These are phyloP conservation scores for Valencia hispanica DNA, from an alignment of 2,797 vertebrate species.

Conservation along the genomic window DNA sequence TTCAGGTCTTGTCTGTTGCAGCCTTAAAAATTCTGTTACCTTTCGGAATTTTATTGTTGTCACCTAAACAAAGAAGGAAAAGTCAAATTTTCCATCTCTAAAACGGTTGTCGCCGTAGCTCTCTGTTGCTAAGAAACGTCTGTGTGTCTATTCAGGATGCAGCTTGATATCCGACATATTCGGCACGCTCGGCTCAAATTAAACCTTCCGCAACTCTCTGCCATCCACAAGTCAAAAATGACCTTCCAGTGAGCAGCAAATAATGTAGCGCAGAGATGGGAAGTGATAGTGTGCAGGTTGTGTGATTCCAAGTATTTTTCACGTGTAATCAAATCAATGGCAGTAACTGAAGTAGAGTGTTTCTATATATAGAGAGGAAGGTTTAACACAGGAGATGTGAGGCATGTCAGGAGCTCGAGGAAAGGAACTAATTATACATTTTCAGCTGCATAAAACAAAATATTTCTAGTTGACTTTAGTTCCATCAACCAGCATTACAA, in stretches of 20 bases:
- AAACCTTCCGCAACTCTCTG: slow-evolving; percentile 5
- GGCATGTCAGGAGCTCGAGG: not conserved
- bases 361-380: slow-evolving; percentile 1
- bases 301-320: slow-evolving; percentile 3
- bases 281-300: slow-evolving; percentile 1
- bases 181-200: not conserved
- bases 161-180: slow-evolving; percentile 10
- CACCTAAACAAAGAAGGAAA: not conserved
- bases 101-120: not conserved
- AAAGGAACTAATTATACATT: not conserved
- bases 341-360: not conserved
- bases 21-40: not conserved
- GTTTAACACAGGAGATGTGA: not conserved
- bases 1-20: not conserved
- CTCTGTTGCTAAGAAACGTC: slow-evolving; percentile 34
- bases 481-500: not conserved
- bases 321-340: not conserved
- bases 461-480: not conserved
- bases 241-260: not conserved
- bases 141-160: slow-evolving; percentile 15
- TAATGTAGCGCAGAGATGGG: slow-evolving; percentile 1
- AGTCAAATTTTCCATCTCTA: not conserved
- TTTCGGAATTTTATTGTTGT: not conserved
- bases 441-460: not conserved
- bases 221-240: slow-evolving; percentile 5